phyloP scores from a whole-genome alignment of 2,113 vertebrate genomes.

The Vombatus ursinus region DNA sequence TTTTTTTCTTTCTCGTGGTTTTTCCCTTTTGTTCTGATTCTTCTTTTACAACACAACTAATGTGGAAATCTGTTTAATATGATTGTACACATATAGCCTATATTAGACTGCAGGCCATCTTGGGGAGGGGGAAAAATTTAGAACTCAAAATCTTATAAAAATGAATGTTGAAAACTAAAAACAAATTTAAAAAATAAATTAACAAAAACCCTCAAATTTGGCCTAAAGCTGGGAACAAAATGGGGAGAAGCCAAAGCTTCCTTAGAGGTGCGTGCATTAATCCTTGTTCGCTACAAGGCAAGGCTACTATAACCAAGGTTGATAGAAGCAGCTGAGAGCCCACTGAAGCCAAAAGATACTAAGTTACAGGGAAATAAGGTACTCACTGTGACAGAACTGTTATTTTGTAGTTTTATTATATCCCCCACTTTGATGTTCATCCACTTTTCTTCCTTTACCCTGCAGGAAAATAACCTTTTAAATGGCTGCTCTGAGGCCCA shows the following conservation, averaged over 20 bases:
- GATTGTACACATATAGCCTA: too few relatives aligned
- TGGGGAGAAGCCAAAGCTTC: constrained; percentile 7
- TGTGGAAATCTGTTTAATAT: too few relatives aligned
- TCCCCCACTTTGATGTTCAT: constrained; percentile 96
- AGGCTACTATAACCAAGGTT: neutral
- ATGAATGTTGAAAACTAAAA: too few relatives aligned
- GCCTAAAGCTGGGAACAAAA: neutral
- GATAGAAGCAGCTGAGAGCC: neutral
- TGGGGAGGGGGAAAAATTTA: too few relatives aligned
- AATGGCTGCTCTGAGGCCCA: constrained; percentile 35
- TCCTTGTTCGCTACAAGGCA: constrained; percentile 18
- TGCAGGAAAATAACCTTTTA: constrained; percentile 78
- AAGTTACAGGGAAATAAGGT: neutral
- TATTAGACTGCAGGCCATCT: too few relatives aligned
- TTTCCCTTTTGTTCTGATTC: too few relatives aligned
- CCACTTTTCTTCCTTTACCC: constrained; percentile 92
- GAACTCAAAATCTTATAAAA: too few relatives aligned
- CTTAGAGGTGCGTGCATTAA: neutral
- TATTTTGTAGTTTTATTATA: constrained; percentile 93
- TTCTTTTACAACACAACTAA: too few relatives aligned
- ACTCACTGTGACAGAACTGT: constrained; percentile 94
- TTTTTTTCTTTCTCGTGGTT: too few relatives aligned
- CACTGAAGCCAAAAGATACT: constrained; percentile 4
- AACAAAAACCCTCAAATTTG: neutral
- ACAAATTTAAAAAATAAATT: too few relatives aligned